Base-by-base conservation (phyloP, 2,113 vertebrate genomes). In the Cyanoramphus novaezelandiae region DNA sequence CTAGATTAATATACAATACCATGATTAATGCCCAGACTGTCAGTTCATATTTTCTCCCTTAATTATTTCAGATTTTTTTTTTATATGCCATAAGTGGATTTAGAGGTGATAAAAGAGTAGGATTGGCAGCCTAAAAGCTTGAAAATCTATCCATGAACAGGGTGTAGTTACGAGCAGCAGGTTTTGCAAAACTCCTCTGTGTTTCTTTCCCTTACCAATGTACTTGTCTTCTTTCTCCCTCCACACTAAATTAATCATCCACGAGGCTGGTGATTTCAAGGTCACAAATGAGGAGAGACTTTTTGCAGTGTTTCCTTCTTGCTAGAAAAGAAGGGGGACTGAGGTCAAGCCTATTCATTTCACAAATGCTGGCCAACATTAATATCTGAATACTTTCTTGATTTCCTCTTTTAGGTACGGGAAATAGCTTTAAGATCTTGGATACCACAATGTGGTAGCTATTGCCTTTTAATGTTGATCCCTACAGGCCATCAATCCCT, bases 301-400 rank as follows among this genome's bases (percentile, higher is more conserved):
- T 88, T 93, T 88, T 91, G 47, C 57, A 59, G 50, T 33, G 29
- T 80, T 65, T 85, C 4, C 1, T 79, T 79, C 86, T 86, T 91
- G 37, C 41, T 88, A 62, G 64, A 86, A 70, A 88, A 75, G 29
- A 90, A 3, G 10, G n/a, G 21, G 44, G 49, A 35, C 49, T 69
- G 67, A 90, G 92, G 92, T 94, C 90, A 93, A 94, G 50, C 16
- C 76, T 88, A 96, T 92, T 95, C 64, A 93, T 96, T 96, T 96
- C 86, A 74, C n/a, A 84, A 94, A 83, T 2, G 6, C 65, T 82
- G 77, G 35, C 62, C 81, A 94, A 57, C 35, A 65, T 93, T 82
- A 89, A 84, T 91, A 87, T 72, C 90, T 62, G 65, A 91, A 92
- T 93, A 72, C 44, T 57, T 86, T 76, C 88, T 87, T 89, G 83